phyloP scores from a whole-genome alignment of 2,797 vertebrate species.

The Acrossocheilus wenchowensis region DNA sequence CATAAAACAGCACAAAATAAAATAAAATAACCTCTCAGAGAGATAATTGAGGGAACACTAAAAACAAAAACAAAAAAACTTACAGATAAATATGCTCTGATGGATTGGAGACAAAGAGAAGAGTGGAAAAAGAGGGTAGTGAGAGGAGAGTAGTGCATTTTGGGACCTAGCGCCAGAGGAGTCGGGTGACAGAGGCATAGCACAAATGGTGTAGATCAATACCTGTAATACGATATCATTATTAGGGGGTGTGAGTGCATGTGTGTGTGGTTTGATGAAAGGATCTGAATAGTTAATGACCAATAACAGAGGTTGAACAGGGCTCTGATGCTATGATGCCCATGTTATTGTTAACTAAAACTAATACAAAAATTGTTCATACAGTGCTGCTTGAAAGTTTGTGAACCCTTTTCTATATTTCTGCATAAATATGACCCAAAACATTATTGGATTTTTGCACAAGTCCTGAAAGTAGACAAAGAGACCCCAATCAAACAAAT shows the following conservation, averaged over 20 bases:
- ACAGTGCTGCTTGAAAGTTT: no score
- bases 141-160: conserved; percentile 34
- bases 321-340: conserved; percentile 37
- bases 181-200: conserved; percentile 47
- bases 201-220: conserved; percentile 60
- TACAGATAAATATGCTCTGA: background rate
- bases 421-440: no score
- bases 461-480: no score
- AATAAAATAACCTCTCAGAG: background rate
- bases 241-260: conserved; percentile 43
- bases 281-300: conserved; percentile 52
- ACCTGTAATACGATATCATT: conserved; percentile 63
- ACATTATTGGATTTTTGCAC: no score
- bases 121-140: background rate
- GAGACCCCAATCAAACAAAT: no score
- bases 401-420: no score
- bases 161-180: conserved; percentile 37
- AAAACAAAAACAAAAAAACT: no score
- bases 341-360: background rate
- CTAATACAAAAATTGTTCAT: no score
- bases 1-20: background rate
- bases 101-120: background rate
- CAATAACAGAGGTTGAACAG: conserved; percentile 19
- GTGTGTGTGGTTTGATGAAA: conserved; percentile 46
- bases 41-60: background rate